A percentile compares a stretch with the other conserved stretches of the same genome.
phyloP scores from a whole-genome alignment of 2,797 vertebrate genomes.

The Acanthiza pusilla region DNA sequence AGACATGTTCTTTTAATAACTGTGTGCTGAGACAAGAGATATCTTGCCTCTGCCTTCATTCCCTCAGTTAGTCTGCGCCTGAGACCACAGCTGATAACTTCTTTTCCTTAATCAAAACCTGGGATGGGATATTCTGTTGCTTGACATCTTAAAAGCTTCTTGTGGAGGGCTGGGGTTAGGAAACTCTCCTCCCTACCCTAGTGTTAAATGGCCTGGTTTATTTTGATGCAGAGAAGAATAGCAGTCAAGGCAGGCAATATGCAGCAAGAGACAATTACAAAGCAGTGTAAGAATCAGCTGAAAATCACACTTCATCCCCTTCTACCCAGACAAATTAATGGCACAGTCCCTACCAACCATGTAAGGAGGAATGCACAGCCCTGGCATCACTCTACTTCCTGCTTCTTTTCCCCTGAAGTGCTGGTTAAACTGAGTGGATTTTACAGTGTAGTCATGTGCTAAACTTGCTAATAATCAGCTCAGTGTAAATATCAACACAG shows the following conservation, averaged over 20 bases:
- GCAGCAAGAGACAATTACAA: background rate
- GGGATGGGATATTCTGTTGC: background rate
- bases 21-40: background rate
- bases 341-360: background rate
- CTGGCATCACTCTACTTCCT: background rate
- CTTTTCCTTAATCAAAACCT: background rate
- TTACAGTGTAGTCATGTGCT: background rate
- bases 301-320: background rate
- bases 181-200: background rate
- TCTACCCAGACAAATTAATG: background rate
- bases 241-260: background rate
- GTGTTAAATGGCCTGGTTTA: background rate
- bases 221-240: background rate
- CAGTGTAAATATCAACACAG: background rate
- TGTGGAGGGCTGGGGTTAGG: background rate
- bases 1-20: slow-evolving; percentile 25
- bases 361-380: background rate
- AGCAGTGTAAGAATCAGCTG: background rate
- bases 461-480: background rate
- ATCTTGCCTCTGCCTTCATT: background rate
- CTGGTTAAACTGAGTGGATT: background rate
- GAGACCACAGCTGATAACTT: background rate
- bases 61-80: background rate
- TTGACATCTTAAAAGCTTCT: background rate
- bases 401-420: background rate